phyloP scores from a whole-genome alignment of 2,888 invertebrate genomes.

The Lumbricus terrestris region DNA sequence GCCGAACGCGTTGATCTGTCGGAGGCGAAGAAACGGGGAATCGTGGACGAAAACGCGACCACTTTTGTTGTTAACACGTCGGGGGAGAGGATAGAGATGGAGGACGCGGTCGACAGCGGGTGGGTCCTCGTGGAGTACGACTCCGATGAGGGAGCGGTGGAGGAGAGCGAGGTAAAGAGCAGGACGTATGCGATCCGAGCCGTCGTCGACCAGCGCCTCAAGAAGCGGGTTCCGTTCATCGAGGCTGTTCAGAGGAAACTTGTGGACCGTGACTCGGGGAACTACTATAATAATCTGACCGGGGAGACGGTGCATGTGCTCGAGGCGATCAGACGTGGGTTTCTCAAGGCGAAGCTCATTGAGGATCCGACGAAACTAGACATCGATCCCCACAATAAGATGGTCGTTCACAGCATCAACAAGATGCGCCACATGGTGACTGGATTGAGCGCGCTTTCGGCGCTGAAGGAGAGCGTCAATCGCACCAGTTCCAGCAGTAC shows the following conservation, averaged over 20 bases:
- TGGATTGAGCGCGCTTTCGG: background rate
- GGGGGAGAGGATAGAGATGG: slow-evolving; percentile 29
- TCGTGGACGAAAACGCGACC: slow-evolving; percentile 33
- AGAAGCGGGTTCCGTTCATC: slow-evolving; percentile 35
- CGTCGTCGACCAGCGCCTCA: slow-evolving; percentile 39
- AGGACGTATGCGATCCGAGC: slow-evolving; percentile 40
- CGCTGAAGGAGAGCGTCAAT: background rate
- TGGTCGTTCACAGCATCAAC: slow-evolving; percentile 49
- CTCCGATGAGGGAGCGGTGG: background rate
- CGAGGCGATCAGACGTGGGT: slow-evolving; percentile 38
- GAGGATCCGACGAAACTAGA: slow-evolving; percentile 49
- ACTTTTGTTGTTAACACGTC: slow-evolving; percentile 27
- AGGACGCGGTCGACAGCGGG: slow-evolving; percentile 33
- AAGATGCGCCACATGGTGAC: slow-evolving; percentile 44
- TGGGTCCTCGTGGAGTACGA: slow-evolving; percentile 36
- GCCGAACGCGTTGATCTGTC: slow-evolving; percentile 28
- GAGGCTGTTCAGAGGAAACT: slow-evolving; percentile 39
- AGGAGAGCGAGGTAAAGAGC: slow-evolving; percentile 22
- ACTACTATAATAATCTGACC: slow-evolving; percentile 40
- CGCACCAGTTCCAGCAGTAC: background rate
- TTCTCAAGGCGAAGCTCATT: slow-evolving; percentile 41
- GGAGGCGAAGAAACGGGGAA: slow-evolving; percentile 30
- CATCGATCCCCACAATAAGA: slow-evolving; percentile 51
- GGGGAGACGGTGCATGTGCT: slow-evolving; percentile 35
- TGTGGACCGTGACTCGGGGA: slow-evolving; percentile 37